Percentiles rank a stretch among this genome's conserved stretches.
These are phyloP conservation scores for Caranx ignobilis DNA, from an alignment of 2,113 vertebrate genomes.

Conservation along the genomic window DNA sequence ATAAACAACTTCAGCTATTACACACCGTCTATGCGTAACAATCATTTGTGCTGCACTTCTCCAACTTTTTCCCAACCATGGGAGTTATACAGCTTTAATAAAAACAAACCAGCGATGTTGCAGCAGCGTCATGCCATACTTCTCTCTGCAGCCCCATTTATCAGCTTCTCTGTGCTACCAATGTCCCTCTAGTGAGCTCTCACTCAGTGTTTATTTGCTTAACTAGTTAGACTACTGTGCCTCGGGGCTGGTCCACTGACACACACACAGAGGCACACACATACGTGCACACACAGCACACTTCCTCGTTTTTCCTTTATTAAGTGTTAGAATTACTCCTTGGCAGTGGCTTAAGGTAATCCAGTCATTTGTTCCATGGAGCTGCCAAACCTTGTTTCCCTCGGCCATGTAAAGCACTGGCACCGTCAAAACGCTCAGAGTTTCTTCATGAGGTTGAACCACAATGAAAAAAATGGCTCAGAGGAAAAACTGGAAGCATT, in stretches of 20 bases:
- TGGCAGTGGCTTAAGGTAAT: conserved; percentile 85
- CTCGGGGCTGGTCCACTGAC: conserved; percentile 59
- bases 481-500: conserved; percentile 39
- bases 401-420: conserved; percentile 74
- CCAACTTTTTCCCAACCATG: neutral
- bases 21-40: too few species aligned
- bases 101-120: neutral
- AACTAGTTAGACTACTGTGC: conserved; percentile 80
- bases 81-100: neutral
- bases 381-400: conserved; percentile 85
- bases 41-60: neutral
- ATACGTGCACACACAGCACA: conserved; percentile 22
- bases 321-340: conserved; percentile 86
- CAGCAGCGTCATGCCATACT: neutral
- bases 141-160: conserved; percentile 44
- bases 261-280: conserved; percentile 44
- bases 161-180: conserved; percentile 52
- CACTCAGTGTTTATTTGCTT: conserved; percentile 77
- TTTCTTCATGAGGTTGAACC: conserved; percentile 62
- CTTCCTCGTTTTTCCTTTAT: conserved; percentile 79
- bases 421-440: conserved; percentile 53
- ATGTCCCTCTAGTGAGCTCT: conserved; percentile 61
- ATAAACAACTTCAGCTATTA: neutral
- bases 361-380: conserved; percentile 83
- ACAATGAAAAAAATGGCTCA: conserved; percentile 29